phyloP scores from a whole-genome alignment of 1,140 invertebrate species.

The Aporrectodea caliginosa region DNA sequence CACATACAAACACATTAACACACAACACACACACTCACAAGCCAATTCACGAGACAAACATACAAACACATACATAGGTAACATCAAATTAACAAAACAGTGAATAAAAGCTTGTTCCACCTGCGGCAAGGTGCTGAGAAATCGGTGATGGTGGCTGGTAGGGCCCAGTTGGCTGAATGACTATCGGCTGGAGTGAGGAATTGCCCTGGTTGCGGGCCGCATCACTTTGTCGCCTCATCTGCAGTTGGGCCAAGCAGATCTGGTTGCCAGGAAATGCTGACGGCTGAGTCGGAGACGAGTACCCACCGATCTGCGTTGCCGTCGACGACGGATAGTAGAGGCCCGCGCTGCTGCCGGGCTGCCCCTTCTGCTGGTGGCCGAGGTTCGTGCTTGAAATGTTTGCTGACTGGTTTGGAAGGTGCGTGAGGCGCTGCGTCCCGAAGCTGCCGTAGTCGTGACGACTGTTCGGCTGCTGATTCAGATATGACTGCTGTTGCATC shows the following conservation, averaged over 20 bases:
- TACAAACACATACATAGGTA: too few relatives aligned
- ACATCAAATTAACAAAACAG: too few relatives aligned
- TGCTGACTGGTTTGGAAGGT: slow-evolving; percentile 33
- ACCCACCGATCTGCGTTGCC: not conserved
- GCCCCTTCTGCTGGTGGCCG: not conserved
- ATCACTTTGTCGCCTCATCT: slow-evolving; percentile 11
- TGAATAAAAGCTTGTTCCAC: not conserved
- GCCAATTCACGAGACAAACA: too few relatives aligned
- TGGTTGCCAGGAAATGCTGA: not conserved
- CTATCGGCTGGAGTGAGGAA: slow-evolving; percentile 11
- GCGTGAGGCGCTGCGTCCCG: slow-evolving; percentile 5
- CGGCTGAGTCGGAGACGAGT: not conserved
- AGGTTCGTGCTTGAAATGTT: slow-evolving; percentile 30
- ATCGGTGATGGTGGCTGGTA: not conserved
- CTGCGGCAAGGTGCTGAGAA: not conserved
- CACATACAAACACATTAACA: too few relatives aligned
- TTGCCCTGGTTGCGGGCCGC: not conserved
- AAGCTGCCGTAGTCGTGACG: not conserved
- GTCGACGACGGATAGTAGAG: not conserved
- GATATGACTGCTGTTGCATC: slow-evolving; percentile 34
- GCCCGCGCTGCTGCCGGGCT: not conserved
- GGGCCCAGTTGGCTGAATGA: slow-evolving; percentile 14
- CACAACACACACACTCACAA: too few relatives aligned
- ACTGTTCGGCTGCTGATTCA: not conserved
- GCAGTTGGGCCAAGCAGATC: slow-evolving; percentile 27